A percentile compares a stretch with the other conserved stretches of the same genome.
These are phyloP conservation scores for Octopus sinensis DNA, from an alignment of 1,140 invertebrate species.

Conservation along the genomic window DNA sequence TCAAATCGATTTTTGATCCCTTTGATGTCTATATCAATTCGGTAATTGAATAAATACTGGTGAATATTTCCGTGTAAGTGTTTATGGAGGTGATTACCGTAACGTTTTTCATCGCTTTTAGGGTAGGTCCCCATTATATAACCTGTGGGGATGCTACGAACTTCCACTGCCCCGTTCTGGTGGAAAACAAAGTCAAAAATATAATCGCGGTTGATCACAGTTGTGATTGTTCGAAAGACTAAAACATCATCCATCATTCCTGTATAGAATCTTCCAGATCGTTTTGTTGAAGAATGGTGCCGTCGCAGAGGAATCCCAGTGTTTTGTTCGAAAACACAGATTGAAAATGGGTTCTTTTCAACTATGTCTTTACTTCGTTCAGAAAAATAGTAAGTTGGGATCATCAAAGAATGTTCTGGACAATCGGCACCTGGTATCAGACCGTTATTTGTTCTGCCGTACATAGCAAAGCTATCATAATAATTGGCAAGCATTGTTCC, in stretches of 20 bases:
- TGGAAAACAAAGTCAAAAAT: constrained; percentile 49
- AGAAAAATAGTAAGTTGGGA: constrained; percentile 27
- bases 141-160: constrained; percentile 34
- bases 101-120: constrained; percentile 22
- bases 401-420: constrained; percentile 36
- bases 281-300: constrained; percentile 30
- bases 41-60: constrained; percentile 43
- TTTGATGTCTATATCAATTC: constrained; percentile 38
- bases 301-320: constrained; percentile 39
- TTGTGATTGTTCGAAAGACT: constrained; percentile 36
- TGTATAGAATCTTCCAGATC: constrained; percentile 32
- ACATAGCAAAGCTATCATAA: constrained; percentile 31
- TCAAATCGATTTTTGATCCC: constrained; percentile 39
- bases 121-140: constrained; percentile 31
- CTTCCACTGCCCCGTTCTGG: constrained; percentile 43
- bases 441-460: constrained; percentile 23
- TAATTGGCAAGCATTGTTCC: constrained; percentile 28
- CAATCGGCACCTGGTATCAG: constrained; percentile 39
- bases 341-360: constrained; percentile 21
- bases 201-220: constrained; percentile 49
- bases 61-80: constrained; percentile 34
- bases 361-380: constrained; percentile 25
- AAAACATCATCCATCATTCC: constrained; percentile 41
- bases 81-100: constrained; percentile 32
- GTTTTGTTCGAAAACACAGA: constrained; percentile 50